phyloP scores from a whole-genome alignment of 2,888 invertebrate genomes.

The Ptychoptera albimana region DNA sequence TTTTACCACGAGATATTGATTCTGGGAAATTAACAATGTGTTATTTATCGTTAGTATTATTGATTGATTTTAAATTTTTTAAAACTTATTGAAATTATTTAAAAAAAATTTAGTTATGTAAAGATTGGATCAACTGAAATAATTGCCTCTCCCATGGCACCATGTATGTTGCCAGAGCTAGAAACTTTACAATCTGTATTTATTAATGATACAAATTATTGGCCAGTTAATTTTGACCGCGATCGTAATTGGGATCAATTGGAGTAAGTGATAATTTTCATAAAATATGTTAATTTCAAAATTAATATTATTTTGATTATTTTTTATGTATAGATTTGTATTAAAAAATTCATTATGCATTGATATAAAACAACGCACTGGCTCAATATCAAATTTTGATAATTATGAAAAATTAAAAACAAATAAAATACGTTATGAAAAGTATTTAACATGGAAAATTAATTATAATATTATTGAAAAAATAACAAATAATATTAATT shows the following conservation, averaged over 20 bases:
- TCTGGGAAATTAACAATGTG: conserved; percentile 69
- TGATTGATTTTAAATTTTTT: background rate
- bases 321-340: conserved; percentile 49
- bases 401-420: conserved; percentile 69
- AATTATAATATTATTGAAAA: conserved; percentile 49
- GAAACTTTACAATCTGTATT: conserved; percentile 54
- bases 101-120: conserved; percentile 21
- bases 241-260: conserved; percentile 73
- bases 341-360: conserved; percentile 52
- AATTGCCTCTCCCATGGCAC: conserved; percentile 45
- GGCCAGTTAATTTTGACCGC: conserved; percentile 72
- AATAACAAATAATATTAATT: conserved; percentile 56
- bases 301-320: conserved; percentile 2
- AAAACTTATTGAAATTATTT: conserved; percentile 2
- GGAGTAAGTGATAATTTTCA: conserved; percentile 35
- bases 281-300: conserved; percentile 2
- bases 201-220: conserved; percentile 73
- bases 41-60: conserved; percentile 42
- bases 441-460: conserved; percentile 39
- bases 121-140: conserved; percentile 35
- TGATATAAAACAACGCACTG: conserved; percentile 78
- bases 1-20: conserved; percentile 74
- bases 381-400: conserved; percentile 71
- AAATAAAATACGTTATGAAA: conserved; percentile 65
- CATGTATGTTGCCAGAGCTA: conserved; percentile 74